Conservation (phyloP, 2,797 vertebrate genomes). For the Oceanodroma leucorhoa region DNA sequence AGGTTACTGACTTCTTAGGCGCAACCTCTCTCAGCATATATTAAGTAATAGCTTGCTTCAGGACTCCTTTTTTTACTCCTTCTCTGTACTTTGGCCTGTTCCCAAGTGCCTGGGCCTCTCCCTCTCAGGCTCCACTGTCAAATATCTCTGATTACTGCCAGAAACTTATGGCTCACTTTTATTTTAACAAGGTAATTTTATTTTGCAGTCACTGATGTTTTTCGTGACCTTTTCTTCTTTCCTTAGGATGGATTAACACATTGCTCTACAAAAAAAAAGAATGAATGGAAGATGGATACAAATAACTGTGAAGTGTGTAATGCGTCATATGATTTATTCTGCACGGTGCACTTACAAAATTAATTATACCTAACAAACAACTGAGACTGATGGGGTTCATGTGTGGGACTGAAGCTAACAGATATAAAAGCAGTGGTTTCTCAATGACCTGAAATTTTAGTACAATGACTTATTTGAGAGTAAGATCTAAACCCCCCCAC, state of each 20-base stretch:
- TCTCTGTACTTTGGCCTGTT: not conserved
- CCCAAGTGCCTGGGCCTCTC: not conserved
- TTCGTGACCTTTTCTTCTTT: constrained; percentile 18
- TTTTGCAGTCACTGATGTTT: not conserved
- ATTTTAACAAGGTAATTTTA: not conserved
- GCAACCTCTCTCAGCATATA: not conserved
- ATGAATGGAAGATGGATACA: not conserved
- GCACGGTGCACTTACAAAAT: not conserved
- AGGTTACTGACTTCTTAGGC: not conserved
- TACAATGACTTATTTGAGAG: constrained; percentile 3
- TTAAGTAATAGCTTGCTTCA: not conserved
- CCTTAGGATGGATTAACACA: not conserved
- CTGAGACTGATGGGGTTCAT: not conserved
- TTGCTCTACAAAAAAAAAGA: not conserved
- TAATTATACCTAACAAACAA: constrained; percentile 30
- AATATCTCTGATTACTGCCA: not conserved
- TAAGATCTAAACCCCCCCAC: not conserved
- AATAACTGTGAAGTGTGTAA: not conserved
- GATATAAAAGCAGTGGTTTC: constrained; percentile 9
- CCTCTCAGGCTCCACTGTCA: not conserved
- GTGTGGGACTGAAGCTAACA: constrained; percentile 19
- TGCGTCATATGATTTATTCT: not conserved
- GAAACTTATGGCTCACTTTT: not conserved
- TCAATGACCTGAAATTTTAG: constrained; percentile 28
- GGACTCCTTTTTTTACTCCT: not conserved